Evolutionary conservation across 2,888 invertebrate species (phyloP).

Genomic region (Ichneumoninae sp.): DNA sequence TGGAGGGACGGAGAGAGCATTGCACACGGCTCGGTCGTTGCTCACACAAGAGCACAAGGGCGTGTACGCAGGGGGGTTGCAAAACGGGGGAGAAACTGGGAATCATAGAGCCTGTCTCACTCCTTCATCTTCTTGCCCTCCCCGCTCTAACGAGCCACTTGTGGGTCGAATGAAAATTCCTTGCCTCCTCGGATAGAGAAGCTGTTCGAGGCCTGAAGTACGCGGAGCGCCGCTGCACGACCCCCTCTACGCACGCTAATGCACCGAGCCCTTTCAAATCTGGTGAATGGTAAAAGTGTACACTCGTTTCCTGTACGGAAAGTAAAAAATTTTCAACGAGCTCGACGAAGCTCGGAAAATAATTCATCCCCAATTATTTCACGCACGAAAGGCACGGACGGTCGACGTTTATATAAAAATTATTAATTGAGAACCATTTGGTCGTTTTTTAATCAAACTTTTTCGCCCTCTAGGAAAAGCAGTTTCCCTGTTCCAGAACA

Average conservation of each 20-base stretch:
- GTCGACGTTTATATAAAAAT: background rate
- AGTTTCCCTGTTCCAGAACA: too few relatives aligned
- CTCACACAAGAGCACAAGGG: conserved; percentile 12
- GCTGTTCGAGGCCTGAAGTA: conserved; percentile 24
- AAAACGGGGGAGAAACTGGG: conserved; percentile 32
- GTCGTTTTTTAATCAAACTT: background rate
- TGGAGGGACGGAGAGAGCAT: background rate
- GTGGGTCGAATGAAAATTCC: conserved; percentile 72
- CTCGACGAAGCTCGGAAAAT: background rate
- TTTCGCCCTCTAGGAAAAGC: too few relatives aligned
- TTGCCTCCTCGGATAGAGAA: conserved; percentile 39
- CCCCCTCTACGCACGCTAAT: conserved; percentile 16
- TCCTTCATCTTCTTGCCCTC: conserved; percentile 25
- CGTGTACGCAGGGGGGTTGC: conserved; percentile 22
- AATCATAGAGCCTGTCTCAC: conserved; percentile 13
- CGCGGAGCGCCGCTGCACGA: conserved; percentile 5
- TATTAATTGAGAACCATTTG: background rate
- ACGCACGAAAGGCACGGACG: conserved; percentile 1
- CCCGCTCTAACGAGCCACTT: conserved; percentile 73
- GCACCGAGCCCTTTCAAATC: conserved; percentile 36
- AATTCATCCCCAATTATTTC: conserved; percentile 3
- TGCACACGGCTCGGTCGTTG: conserved; percentile 17
- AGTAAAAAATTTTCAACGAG: conserved; percentile 7
- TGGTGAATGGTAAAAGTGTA: conserved; percentile 14
- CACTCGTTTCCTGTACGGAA: conserved; percentile 7